Base-by-base conservation (phyloP, 2,113 vertebrate species). In the Elanoides forficatus region DNA sequence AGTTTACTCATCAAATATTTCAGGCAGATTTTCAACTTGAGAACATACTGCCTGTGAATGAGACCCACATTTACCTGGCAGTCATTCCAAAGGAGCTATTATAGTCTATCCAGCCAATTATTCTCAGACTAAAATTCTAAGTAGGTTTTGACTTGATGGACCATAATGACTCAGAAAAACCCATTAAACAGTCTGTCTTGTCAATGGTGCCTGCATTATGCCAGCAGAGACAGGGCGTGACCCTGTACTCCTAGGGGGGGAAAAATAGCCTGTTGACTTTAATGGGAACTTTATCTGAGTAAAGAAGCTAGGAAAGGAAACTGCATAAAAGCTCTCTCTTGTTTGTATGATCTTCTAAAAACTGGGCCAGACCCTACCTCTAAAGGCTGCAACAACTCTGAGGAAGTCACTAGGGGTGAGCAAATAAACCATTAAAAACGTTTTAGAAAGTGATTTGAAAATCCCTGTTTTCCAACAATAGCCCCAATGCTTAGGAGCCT, bases 71-170 rank as follows among this genome's bases (percentile, higher is more conserved):
- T 97, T 97, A 96, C 97, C 96, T 91, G 89, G 82, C 58, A 96
- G 89, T 81, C 94, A 83, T 96, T 97, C 93, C 93, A 88, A 96
- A 97, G 92, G 58, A 97, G 95, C 96, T 91, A 91, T 97, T 97
- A 97, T 80, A 97, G 84, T 95, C 96, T 96, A 97, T 97, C 66
- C 87, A 88, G 78, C 91, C 98, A 97, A 97, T 98, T 98, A 98
- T 96, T 98, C 86, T 96, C 97, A 96, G 96, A 97, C 91, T 97
- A 87, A 97, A 98, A 98, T 97, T 97, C 94, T 97, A 98, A 96
- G 94, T 95, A 96, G 95, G 56, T 97, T 97, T 97, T 97, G 98
- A 98, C 98, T 98, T 98, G 98, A 98, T 97, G 94, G 97, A 98
- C 97, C 97, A 98, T 98, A 98, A 98, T 98, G 97, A 97, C 96